Conservation (phyloP, 2,113 vertebrate species). For the Esox niger region DNA sequence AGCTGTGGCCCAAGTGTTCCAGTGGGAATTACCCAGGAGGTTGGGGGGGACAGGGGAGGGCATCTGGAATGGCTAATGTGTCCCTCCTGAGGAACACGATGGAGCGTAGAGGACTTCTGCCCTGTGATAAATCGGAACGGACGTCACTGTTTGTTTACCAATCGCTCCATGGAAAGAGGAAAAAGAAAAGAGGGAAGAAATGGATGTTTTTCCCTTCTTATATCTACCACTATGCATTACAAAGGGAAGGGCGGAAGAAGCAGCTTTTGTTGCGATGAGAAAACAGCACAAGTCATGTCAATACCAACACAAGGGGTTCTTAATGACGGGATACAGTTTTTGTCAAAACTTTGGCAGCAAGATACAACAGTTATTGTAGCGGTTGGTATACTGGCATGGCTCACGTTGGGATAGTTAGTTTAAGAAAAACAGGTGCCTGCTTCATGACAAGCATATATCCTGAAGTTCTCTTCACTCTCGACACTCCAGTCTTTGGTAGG, state of each 20-base stretch:
- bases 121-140: slow-evolving; percentile 26
- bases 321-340: too few species aligned
- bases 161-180: slow-evolving; percentile 5
- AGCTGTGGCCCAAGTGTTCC: not conserved
- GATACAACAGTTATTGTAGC: too few species aligned
- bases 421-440: slow-evolving; percentile 41
- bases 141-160: slow-evolving; percentile 38
- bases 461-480: slow-evolving; percentile 30
- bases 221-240: not conserved
- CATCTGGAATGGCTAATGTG: slow-evolving; percentile 22
- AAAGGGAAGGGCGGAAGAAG: not conserved
- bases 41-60: not conserved
- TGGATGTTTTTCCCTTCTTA: too few species aligned
- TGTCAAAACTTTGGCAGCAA: too few species aligned
- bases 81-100: slow-evolving; percentile 10
- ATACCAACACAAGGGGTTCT: too few species aligned
- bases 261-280: not conserved
- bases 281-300: not conserved
- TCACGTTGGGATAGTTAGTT: too few species aligned
- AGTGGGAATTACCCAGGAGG: not conserved
- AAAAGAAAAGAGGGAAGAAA: not conserved
- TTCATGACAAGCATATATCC: slow-evolving; percentile 28
- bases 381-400: too few species aligned
- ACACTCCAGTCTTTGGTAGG: slow-evolving; percentile 21
- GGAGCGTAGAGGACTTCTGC: slow-evolving; percentile 5